Percentiles rank a stretch among this genome's conserved stretches.
phyloP scores from a whole-genome alignment of 2,888 invertebrate genomes.

The Drosophila ustulata region DNA sequence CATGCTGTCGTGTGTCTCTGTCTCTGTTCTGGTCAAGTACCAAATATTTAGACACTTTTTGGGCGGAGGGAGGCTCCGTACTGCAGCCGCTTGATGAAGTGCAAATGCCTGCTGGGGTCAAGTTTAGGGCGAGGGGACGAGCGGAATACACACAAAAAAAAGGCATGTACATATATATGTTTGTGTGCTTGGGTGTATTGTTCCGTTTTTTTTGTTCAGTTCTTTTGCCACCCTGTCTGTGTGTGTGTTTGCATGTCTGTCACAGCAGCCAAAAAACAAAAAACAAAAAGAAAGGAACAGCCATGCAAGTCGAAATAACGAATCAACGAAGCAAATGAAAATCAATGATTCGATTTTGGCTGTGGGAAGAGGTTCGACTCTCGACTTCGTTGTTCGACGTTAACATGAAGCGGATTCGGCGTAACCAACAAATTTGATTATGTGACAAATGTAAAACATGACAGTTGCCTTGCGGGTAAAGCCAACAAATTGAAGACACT shows the following conservation, averaged over 20 bases:
- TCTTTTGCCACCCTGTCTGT: slow-evolving; percentile 19
- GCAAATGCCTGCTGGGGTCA: slow-evolving; percentile 76
- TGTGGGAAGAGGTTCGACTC: slow-evolving; percentile 20
- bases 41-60: slow-evolving; percentile 50
- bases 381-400: slow-evolving; percentile 3
- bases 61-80: slow-evolving; percentile 14
- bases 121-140: slow-evolving; percentile 62
- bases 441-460: slow-evolving; percentile 62
- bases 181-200: slow-evolving; percentile 1
- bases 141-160: slow-evolving; percentile 32
- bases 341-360: slow-evolving; percentile 72
- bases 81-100: slow-evolving; percentile 71
- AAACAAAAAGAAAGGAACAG: slow-evolving; percentile 29
- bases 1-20: slow-evolving; percentile 20
- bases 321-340: slow-evolving; percentile 59
- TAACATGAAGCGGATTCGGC: slow-evolving; percentile 30
- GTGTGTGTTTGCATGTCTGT: slow-evolving; percentile 47
- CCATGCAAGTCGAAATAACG: slow-evolving; percentile 34
- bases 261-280: slow-evolving; percentile 57
- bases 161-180: slow-evolving; percentile 2
- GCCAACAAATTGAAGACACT: slow-evolving; percentile 19
- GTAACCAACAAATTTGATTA: slow-evolving; percentile 56
- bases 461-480: slow-evolving; percentile 48
- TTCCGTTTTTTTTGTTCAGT: not conserved
- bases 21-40: slow-evolving; percentile 45